phyloP scores from a whole-genome alignment of 2,888 invertebrate genomes.

The Scaptomyza parva region DNA sequence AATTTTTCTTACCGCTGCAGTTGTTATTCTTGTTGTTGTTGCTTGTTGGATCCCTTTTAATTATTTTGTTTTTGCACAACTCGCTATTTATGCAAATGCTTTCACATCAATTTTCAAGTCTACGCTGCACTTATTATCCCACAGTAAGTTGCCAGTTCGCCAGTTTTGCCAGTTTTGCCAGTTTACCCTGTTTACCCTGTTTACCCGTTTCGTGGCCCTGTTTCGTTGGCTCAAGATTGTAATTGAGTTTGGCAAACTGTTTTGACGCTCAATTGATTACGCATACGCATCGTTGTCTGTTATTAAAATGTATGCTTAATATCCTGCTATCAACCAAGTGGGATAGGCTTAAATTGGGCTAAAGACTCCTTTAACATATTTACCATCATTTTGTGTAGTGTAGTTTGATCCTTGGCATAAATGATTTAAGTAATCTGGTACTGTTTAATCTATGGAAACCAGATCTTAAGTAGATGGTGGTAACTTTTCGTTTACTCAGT shows the following conservation, averaged over 20 bases:
- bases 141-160: conserved; percentile 17
- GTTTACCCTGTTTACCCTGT: conserved; percentile 17
- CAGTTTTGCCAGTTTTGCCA: conserved; percentile 5
- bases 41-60: conserved; percentile 48
- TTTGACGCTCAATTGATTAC: conserved; percentile 76
- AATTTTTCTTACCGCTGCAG: conserved; percentile 71
- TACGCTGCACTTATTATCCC: conserved; percentile 52
- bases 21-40: conserved; percentile 15
- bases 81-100: conserved; percentile 71
- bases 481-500: no score
- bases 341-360: conserved; percentile 1
- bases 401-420: no score
- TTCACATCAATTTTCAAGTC: conserved; percentile 68
- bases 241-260: conserved; percentile 73
- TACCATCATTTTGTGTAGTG: no score
- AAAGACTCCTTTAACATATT: no score
- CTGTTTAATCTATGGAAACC: no score
- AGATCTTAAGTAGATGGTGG: no score
- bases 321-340: neutral
- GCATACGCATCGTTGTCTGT: conserved; percentile 64
- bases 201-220: no score
- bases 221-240: conserved; percentile 44
- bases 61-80: conserved; percentile 67
- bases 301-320: conserved; percentile 47
- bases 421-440: no score